phyloP scores from a whole-genome alignment of 2,888 invertebrate genomes.

The Cryptus viduatorius region DNA sequence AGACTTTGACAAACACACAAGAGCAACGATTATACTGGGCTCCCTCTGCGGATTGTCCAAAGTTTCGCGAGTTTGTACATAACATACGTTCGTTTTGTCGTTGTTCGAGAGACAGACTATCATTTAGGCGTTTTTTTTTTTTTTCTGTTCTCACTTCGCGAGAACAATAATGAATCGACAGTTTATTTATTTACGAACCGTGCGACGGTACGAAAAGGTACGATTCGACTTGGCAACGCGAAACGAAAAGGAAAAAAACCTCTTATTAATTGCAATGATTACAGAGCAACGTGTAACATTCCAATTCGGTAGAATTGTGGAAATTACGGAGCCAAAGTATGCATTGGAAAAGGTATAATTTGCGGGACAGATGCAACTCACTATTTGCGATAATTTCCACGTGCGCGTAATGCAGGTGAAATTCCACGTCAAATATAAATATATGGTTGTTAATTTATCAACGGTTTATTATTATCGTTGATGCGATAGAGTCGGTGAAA shows the following conservation, averaged over 20 bases:
- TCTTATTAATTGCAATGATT: no score
- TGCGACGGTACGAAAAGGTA: not conserved
- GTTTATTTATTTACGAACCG: not conserved
- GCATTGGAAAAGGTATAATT: no score
- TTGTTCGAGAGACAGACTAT: not conserved
- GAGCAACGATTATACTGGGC: slow-evolving; percentile 30
- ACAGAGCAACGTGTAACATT: no score
- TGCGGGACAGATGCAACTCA: not conserved
- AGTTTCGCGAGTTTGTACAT: slow-evolving; percentile 21
- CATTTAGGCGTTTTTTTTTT: not conserved
- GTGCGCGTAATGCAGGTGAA: not conserved
- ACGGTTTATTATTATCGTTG: slow-evolving; percentile 12
- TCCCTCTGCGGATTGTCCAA: slow-evolving; percentile 8
- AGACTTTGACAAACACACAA: slow-evolving; percentile 49
- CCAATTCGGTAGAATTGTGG: no score
- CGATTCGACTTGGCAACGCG: not conserved
- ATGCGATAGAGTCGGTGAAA: no score
- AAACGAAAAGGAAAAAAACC: no score
- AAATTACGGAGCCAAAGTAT: no score
- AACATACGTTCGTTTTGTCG: slow-evolving; percentile 5
- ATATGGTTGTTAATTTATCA: slow-evolving; percentile 21
- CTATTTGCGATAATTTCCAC: slow-evolving; percentile 1
- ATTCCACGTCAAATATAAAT: slow-evolving; percentile 37
- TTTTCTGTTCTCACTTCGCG: not conserved
- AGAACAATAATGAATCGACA: slow-evolving; percentile 18